A percentile compares a stretch with the other conserved stretches of the same genome.
These are phyloP conservation scores for Drepanosiphum platanoidis DNA, from an alignment of 2,888 invertebrate species.

Conservation along the genomic window DNA sequence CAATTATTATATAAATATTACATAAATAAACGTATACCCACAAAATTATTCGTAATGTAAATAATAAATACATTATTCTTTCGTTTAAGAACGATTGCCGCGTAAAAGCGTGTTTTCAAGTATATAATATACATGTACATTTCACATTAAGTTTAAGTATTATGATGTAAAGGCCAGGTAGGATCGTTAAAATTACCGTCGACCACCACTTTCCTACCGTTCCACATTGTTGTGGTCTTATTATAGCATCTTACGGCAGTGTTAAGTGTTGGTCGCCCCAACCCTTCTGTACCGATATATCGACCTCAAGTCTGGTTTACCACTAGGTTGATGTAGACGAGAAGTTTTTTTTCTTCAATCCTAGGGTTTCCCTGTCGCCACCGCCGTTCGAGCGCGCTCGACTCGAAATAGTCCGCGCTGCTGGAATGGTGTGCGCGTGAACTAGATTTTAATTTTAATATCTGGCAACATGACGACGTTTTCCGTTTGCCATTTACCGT, in stretches of 20 bases:
- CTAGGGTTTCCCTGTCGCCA: not conserved
- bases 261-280: not conserved
- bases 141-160: not conserved
- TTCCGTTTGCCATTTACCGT: slow-evolving; percentile 47
- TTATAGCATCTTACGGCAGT: too few relatives aligned
- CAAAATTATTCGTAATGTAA: not conserved
- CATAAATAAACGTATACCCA: not conserved
- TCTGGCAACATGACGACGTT: slow-evolving; percentile 53
- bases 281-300: not conserved
- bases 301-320: not conserved
- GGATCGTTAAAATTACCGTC: not conserved
- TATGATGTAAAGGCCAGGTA: not conserved
- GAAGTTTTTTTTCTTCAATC: not conserved
- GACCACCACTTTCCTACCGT: too few relatives aligned
- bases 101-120: slow-evolving; percentile 4
- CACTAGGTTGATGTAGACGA: not conserved
- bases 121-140: not conserved
- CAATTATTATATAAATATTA: too few relatives aligned
- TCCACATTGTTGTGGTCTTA: not conserved
- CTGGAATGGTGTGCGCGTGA: slow-evolving; percentile 44
- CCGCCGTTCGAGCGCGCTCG: not conserved
- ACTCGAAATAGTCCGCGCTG: slow-evolving; percentile 34
- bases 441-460: slow-evolving; percentile 62
- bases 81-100: slow-evolving; percentile 22
- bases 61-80: not conserved